Conservation (phyloP, 2,797 vertebrate species). For the Cetoscarus ocellatus region DNA sequence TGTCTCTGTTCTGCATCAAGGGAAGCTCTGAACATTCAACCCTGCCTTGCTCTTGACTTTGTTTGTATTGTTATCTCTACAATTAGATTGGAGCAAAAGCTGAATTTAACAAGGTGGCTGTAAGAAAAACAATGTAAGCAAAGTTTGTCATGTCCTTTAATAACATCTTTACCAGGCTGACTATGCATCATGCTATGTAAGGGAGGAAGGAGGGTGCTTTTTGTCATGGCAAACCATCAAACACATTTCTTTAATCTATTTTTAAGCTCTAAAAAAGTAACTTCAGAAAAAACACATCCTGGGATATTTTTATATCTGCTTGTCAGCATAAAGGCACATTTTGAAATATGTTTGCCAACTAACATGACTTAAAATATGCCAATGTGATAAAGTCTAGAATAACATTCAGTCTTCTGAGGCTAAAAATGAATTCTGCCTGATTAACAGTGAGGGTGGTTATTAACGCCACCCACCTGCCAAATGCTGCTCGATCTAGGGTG, state of each 20-base stretch:
- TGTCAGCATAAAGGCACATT: conserved; percentile 6
- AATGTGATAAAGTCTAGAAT: conserved; percentile 1
- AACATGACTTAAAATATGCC: conserved; percentile 17
- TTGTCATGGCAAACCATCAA: not conserved
- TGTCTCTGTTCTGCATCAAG: not conserved
- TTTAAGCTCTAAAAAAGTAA: not conserved
- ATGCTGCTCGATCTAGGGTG: conserved; percentile 39
- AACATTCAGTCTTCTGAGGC: not conserved
- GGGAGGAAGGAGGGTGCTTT: not conserved
- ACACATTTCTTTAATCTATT: no score
- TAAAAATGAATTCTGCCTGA: conserved; percentile 10
- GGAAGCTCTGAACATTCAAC: conserved; percentile 1
- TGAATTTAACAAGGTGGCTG: no score
- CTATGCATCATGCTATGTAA: not conserved
- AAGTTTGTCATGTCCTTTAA: no score
- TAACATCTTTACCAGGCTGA: no score
- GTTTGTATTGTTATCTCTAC: not conserved
- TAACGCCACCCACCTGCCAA: conserved; percentile 65
- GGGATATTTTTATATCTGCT: conserved; percentile 2
- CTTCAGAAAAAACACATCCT: not conserved
- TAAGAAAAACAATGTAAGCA: no score
- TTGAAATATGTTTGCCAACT: conserved; percentile 6
- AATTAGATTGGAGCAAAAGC: no score
- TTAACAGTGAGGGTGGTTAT: conserved; percentile 19
- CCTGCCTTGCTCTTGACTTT: not conserved